These are phyloP conservation scores for Hyalella azteca DNA, from an alignment of 2,888 invertebrate species.

Conservation along the genomic window DNA sequence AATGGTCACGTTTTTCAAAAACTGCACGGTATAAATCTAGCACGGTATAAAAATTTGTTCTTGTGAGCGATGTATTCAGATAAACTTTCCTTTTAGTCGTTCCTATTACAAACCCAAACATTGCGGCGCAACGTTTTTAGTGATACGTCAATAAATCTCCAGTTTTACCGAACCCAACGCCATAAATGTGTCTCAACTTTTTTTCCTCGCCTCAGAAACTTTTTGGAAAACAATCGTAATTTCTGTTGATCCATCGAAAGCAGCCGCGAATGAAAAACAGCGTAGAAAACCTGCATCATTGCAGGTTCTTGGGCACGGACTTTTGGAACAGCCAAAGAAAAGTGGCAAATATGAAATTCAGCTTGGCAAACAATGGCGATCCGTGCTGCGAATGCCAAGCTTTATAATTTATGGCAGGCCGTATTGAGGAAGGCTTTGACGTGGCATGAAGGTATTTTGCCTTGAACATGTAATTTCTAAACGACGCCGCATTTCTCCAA, in stretches of 20 bases:
- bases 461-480: no score
- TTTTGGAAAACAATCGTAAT: not conserved
- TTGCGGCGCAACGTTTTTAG: no score
- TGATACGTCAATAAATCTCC: no score
- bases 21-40: no score
- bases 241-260: not conserved
- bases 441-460: no score
- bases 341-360: conserved; percentile 5
- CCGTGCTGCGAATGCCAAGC: not conserved
- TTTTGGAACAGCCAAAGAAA: not conserved
- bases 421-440: not conserved
- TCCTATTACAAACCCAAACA: no score
- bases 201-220: not conserved
- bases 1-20: no score
- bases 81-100: no score
- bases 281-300: not conserved
- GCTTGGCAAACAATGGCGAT: conserved; percentile 12
- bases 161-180: not conserved
- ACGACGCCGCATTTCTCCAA: no score
- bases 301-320: not conserved
- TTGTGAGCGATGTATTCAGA: no score
- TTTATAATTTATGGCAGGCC: not conserved
- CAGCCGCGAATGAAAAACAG: not conserved
- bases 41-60: no score
- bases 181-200: not conserved